phyloP scores from a whole-genome alignment of 2,888 invertebrate species.

The Cerastis leucographa region DNA sequence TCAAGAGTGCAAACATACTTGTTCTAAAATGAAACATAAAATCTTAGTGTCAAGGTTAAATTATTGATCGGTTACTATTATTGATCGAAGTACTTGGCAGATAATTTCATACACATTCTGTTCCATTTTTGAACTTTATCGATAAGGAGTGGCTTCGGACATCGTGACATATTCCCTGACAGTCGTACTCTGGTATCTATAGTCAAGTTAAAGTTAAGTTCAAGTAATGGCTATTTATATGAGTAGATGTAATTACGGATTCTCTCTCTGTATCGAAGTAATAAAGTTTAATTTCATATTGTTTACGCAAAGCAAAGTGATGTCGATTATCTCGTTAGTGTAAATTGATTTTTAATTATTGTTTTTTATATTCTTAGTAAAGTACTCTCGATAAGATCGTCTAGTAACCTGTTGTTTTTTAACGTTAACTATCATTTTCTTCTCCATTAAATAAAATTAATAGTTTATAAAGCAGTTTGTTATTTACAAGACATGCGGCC shows the following conservation, averaged over 20 bases:
- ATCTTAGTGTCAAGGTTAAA: no score
- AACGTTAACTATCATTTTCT: neutral
- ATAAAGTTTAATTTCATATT: constrained; percentile 16
- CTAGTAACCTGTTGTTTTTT: neutral
- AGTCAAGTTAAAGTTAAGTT: no score
- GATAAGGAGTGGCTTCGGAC: no score
- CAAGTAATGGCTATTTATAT: no score
- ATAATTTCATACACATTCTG: no score
- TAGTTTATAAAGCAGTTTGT: neutral
- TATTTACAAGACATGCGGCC: neutral
- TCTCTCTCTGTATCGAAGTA: neutral
- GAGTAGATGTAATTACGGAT: neutral
- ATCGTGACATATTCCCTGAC: no score
- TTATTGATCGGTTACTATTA: no score
- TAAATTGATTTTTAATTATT: constrained; percentile 24
- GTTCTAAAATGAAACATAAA: no score
- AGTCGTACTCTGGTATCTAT: no score
- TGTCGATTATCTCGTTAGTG: neutral
- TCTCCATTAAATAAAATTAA: neutral
- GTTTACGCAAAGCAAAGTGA: constrained; percentile 20
- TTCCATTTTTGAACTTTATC: no score
- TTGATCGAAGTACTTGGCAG: no score
- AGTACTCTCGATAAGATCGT: constrained; percentile 6
- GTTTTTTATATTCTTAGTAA: constrained; percentile 26
- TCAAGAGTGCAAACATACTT: no score